Percentiles rank a stretch among this genome's conserved stretches.
phyloP scores from a whole-genome alignment of 2,113 vertebrate genomes.

The Empidonax traillii region DNA sequence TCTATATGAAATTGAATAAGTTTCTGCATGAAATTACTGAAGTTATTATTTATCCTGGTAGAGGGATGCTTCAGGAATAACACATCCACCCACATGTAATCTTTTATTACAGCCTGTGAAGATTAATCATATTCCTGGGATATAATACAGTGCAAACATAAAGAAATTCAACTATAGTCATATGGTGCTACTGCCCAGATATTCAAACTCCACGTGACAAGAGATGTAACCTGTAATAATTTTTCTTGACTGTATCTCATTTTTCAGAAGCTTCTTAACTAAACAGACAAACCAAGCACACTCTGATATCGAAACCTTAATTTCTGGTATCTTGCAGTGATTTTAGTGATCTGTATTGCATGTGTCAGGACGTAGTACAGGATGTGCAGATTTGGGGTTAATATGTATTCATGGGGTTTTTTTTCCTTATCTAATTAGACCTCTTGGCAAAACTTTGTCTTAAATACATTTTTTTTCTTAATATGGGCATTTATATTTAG shows the following conservation, averaged over 20 bases:
- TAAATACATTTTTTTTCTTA: background rate
- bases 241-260: background rate
- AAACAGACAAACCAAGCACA: background rate
- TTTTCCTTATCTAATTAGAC: background rate
- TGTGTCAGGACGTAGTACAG: background rate
- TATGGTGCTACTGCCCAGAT: background rate
- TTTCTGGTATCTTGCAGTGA: background rate
- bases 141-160: background rate
- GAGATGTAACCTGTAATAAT: background rate
- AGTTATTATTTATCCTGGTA: slow-evolving; percentile 12
- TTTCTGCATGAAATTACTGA: slow-evolving; percentile 20
- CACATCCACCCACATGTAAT: background rate
- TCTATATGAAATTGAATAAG: background rate
- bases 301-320: background rate
- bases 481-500: background rate
- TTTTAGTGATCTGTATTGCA: background rate
- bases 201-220: background rate
- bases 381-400: background rate
- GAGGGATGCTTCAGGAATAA: slow-evolving; percentile 5
- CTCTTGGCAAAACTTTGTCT: background rate
- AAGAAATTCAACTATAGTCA: background rate
- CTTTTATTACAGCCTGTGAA: slow-evolving; percentile 9
- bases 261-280: background rate
- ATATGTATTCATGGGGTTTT: background rate
- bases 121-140: background rate